Base-by-base conservation (phyloP, 2,113 vertebrate species). In the Leptobrachium leishanense region DNA sequence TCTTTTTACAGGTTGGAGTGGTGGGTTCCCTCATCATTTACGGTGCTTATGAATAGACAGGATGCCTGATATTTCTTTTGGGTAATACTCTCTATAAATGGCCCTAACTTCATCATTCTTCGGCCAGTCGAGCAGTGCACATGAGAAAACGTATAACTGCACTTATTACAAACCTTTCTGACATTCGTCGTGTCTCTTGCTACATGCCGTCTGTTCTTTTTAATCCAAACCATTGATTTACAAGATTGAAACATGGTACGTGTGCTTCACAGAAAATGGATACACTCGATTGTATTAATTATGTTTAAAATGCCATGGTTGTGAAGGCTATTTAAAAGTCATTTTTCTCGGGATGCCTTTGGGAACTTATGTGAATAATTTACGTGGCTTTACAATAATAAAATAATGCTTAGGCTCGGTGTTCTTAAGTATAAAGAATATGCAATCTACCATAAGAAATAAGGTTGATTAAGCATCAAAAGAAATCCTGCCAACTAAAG, bases 221-320 rank as follows among this genome's bases (percentile, higher is more conserved):
- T 80, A 80, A 80, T 80, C 78, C 78, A 80, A 71, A 59, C 78
- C 78, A 80, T 80, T 80, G 78, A 79, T 80, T 80, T 80, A 80
- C 71, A 80, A 80, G 78, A 79, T 79, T 79, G 70, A 80, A 66
- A 80, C 78, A 74, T 68, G 78, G 78, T 68, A 68, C 71, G 72
- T 74, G 78, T 40, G 46, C 63, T 68, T 74, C 71, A 74, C 78
- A 68, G 72, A 66, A 79, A 79, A 42, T 13, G 65, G 63, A 80
- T 74, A 68, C 53, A 74, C 65, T 74, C 55, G 77, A 74, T 79
- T 73, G 71, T 74, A 80, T 80, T 80, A 80, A 80, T 80, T 80
- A 80, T 74, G 43, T 74, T 31, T 74, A 80, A 74, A 73, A 80
- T 74, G 72, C 78, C 41, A 44, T 74, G 43, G 59, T 68, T 68